Evolutionary conservation across 64 coral and sea anemone species (phyloP).

Genomic region (Pocillopora verrucosa): DNA sequence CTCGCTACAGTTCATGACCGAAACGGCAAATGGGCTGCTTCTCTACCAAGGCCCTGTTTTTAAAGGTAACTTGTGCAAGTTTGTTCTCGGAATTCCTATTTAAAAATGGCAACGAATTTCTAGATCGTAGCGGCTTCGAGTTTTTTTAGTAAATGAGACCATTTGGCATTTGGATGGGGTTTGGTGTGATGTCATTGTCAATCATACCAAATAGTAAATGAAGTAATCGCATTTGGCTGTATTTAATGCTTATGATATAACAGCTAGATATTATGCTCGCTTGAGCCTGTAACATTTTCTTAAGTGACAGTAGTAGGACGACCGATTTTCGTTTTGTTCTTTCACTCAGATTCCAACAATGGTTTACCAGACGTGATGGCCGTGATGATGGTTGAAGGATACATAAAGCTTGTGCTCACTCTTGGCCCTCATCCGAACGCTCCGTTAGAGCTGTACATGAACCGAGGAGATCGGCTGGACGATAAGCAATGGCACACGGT

Average conservation of each 20-base stretch:
- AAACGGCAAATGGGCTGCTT: constrained; percentile 64
- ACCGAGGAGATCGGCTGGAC: constrained; percentile 68
- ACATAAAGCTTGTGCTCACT: constrained; percentile 57
- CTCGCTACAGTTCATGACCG: constrained; percentile 75
- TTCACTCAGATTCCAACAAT: constrained; percentile 74
- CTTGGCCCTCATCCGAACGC: constrained; percentile 55
- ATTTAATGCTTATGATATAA: no score
- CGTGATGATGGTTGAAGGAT: constrained; percentile 65
- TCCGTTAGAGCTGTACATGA: constrained; percentile 64
- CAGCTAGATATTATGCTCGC: no score
- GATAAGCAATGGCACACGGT: constrained; percentile 88
- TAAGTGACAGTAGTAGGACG: no score
- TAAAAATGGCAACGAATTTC: no score
- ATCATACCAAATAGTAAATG: no score
- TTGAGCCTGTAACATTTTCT: no score
- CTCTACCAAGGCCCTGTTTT: constrained; percentile 83
- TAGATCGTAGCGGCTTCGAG: no score
- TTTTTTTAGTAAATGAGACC: no score
- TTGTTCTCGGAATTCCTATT: background rate
- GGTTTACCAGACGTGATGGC: constrained; percentile 88
- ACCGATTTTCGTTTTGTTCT: background rate
- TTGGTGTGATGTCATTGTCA: no score
- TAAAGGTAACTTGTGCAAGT: constrained; percentile 42
- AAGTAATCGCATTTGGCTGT: no score
- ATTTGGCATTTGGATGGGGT: no score